Evolutionary conservation across 1,140 invertebrate genomes (phyloP).

Genomic region (Hycleus phaleratus): DNA sequence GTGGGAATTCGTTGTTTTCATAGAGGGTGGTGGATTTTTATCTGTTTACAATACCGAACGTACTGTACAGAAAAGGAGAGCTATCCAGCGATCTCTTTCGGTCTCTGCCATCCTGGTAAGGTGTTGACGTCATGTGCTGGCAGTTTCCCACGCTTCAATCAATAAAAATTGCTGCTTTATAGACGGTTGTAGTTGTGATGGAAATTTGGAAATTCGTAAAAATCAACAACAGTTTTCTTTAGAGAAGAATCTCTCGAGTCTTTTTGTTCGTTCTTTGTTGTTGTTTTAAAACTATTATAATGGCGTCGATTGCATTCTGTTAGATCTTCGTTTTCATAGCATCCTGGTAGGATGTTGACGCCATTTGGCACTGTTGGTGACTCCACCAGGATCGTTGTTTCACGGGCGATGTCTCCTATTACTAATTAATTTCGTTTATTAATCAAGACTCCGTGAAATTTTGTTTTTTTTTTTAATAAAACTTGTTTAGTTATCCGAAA

Average conservation of each 20-base stretch:
- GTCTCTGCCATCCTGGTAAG: constrained; percentile 9
- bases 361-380: constrained; percentile 14
- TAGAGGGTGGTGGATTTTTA: too few relatives aligned
- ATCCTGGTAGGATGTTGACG: constrained; percentile 31
- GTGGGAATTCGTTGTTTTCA: too few relatives aligned
- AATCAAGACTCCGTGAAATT: constrained; percentile 17
- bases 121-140: constrained; percentile 16
- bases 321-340: constrained; percentile 6
- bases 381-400: not conserved
- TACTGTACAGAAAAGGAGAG: too few relatives aligned
- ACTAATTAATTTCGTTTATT: not conserved
- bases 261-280: not conserved
- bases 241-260: not conserved
- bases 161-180: not conserved
- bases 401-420: not conserved
- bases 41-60: too few relatives aligned
- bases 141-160: too few relatives aligned
- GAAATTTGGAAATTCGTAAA: not conserved
- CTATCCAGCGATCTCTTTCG: not conserved
- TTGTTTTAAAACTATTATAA: not conserved
- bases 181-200: not conserved
- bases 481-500: too few relatives aligned
- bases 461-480: constrained; percentile 10
- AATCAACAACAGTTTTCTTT: not conserved
- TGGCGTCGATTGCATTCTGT: not conserved